Conservation (phyloP, 1,140 invertebrate species). For the Lethrus apterus region DNA sequence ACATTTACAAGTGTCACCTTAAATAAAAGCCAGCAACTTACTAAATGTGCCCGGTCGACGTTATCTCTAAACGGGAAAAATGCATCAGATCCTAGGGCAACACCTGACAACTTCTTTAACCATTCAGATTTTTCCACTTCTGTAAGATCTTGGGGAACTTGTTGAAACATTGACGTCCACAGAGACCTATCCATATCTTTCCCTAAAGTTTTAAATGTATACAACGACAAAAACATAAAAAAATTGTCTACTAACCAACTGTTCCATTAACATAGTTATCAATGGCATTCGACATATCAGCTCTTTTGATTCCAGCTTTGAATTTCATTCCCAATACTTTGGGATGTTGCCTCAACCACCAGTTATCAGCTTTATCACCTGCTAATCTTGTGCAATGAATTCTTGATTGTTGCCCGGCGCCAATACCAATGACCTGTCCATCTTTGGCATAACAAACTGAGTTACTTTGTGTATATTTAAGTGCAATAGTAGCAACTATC, state of each 20-base stretch:
- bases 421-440: conserved; percentile 89
- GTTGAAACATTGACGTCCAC: conserved; percentile 69
- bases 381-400: conserved; percentile 97
- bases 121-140: conserved; percentile 69
- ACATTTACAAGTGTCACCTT: conserved; percentile 11
- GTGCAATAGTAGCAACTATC: conserved; percentile 90
- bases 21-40: conserved; percentile 40
- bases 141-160: conserved; percentile 60
- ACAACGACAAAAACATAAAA: not conserved
- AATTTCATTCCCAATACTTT: conserved; percentile 80
- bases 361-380: conserved; percentile 96
- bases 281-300: conserved; percentile 92
- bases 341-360: conserved; percentile 95
- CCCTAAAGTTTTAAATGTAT: conserved; percentile 36
- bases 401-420: conserved; percentile 94
- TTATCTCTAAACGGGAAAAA: conserved; percentile 99
- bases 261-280: conserved; percentile 92
- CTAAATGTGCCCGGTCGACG: conserved; percentile 86
- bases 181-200: conserved; percentile 60
- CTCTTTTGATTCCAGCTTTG: conserved; percentile 80
- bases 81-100: conserved; percentile 92
- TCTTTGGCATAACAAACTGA: conserved; percentile 88
- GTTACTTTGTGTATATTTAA: conserved; percentile 98
- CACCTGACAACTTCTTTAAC: conserved; percentile 72
- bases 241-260: conserved; percentile 53